These are phyloP conservation scores for Bombus waltoni DNA, from an alignment of 1,140 invertebrate genomes.

Conservation along the genomic window DNA sequence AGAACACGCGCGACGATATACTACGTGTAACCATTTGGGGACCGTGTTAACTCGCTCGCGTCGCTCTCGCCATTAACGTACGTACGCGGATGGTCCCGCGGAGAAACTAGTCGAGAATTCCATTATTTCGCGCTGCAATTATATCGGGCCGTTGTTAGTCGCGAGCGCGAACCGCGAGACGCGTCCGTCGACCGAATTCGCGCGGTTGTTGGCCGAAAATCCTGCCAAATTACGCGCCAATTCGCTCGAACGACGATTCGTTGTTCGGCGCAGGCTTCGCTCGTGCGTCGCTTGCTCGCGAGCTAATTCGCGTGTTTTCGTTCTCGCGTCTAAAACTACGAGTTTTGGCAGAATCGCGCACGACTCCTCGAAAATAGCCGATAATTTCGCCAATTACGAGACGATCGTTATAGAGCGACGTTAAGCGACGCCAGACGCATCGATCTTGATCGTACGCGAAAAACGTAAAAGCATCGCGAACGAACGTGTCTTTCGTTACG, in stretches of 20 bases:
- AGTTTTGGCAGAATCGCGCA: too few species aligned
- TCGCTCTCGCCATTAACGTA: too few species aligned
- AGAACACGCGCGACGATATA: not conserved
- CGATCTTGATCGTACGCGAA: too few species aligned
- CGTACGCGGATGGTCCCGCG: too few species aligned
- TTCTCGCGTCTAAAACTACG: too few species aligned
- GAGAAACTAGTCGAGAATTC: slow-evolving; percentile 28
- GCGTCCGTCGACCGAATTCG: not conserved
- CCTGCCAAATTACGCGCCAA: not conserved
- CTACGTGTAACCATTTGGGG: not conserved
- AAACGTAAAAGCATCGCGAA: too few species aligned
- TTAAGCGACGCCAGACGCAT: too few species aligned
- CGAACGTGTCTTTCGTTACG: rapidly evolving
- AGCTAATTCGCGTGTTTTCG: not conserved
- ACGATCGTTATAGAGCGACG: too few species aligned
- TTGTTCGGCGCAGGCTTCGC: rapidly evolving
- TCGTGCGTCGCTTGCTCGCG: too few species aligned
- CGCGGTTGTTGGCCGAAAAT: not conserved
- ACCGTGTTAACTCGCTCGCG: not conserved
- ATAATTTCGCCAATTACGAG: too few species aligned
- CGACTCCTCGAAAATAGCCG: too few species aligned
- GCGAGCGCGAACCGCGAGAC: not conserved
- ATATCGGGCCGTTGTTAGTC: slow-evolving; percentile 13
- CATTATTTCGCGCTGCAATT: slow-evolving; percentile 28
- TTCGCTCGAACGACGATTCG: not conserved